Percentiles rank a stretch among this genome's conserved stretches.
These are phyloP conservation scores for Drosophila sucinea DNA, from an alignment of 1,140 invertebrate species.

Conservation along the genomic window DNA sequence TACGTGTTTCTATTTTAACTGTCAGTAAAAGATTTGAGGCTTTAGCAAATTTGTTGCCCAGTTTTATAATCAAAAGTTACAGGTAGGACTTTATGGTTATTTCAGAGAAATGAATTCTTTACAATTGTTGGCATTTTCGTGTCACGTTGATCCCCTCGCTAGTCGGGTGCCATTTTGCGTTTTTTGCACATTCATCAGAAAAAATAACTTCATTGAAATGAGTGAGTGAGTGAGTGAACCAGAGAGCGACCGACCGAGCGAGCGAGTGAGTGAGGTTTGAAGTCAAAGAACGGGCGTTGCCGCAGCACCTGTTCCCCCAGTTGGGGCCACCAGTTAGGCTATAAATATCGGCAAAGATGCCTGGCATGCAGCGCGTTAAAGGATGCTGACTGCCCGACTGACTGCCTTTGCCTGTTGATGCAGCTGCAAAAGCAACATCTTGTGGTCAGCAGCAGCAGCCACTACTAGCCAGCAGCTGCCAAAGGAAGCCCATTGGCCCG, in stretches of 20 bases:
- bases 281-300: conserved; percentile 54
- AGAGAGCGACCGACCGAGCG: neutral
- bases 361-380: conserved; percentile 76
- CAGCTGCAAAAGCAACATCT: conserved; percentile 53
- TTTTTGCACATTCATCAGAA: conserved; percentile 54
- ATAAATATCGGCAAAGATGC: conserved; percentile 79
- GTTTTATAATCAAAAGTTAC: too few relatives aligned
- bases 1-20: too few relatives aligned
- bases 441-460: conserved; percentile 47
- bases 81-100: too few relatives aligned
- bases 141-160: neutral
- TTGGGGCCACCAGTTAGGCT: conserved; percentile 48
- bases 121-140: neutral
- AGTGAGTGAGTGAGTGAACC: conserved; percentile 1
- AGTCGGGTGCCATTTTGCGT: conserved; percentile 14
- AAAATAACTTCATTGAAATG: conserved; percentile 56
- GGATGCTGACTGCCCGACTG: conserved; percentile 53
- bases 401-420: conserved; percentile 43
- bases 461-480: conserved; percentile 16
- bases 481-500: conserved; percentile 74
- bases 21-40: too few relatives aligned
- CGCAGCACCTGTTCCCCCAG: conserved; percentile 68
- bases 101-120: too few relatives aligned
- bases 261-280: neutral
- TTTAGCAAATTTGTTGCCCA: too few relatives aligned